Evolutionary conservation across 2,113 vertebrate genomes (phyloP).

Genomic region (Dendrocopos noguchii): DNA sequence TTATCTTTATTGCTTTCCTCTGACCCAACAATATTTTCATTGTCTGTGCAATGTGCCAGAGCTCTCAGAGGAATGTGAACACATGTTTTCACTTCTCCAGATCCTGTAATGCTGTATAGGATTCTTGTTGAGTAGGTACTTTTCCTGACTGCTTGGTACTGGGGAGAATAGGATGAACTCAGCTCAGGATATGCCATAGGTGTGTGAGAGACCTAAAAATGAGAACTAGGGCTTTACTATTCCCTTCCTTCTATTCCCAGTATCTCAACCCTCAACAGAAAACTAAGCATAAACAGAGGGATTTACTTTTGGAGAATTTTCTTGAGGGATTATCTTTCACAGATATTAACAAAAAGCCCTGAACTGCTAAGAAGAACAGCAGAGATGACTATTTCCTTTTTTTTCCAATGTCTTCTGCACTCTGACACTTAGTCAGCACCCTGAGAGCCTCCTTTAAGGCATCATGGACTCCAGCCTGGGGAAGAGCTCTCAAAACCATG

Average conservation of each 20-base stretch:
- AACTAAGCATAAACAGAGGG: not conserved
- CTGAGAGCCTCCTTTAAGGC: not conserved
- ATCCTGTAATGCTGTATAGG: not conserved
- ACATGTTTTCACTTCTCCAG: not conserved
- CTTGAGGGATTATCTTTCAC: not conserved
- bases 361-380: not conserved
- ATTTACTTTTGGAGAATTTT: not conserved
- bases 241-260: not conserved
- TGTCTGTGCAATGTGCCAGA: not conserved
- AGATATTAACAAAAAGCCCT: not conserved
- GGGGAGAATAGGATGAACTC: not conserved
- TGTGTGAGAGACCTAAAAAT: not conserved
- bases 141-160: not conserved
- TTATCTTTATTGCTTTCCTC: not conserved
- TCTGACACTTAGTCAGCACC: not conserved
- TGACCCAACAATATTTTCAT: not conserved
- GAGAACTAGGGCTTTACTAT: not conserved
- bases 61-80: not conserved
- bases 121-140: not conserved
- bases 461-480: not conserved
- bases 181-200: not conserved
- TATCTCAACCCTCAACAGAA: not conserved
- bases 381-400: not conserved
- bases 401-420: not conserved
- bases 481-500: not conserved